phyloP scores from a whole-genome alignment of 2,888 invertebrate species.

The Tanytarsus gracilentus region DNA sequence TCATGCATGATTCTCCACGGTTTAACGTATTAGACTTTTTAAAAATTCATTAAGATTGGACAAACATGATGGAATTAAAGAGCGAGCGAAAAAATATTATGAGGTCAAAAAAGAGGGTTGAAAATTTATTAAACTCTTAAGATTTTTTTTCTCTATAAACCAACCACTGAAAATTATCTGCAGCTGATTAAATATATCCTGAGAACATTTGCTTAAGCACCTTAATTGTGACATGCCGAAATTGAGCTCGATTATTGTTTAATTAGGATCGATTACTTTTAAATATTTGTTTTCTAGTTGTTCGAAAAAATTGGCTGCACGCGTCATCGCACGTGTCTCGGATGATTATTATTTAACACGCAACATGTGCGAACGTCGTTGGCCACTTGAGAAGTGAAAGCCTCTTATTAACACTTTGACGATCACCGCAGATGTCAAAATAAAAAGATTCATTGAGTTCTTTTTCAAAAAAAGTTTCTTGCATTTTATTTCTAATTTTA shows the following conservation, averaged over 20 bases:
- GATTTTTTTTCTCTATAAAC: no score
- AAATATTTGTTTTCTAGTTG: neutral
- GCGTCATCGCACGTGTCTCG: neutral
- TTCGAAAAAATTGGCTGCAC: conserved; percentile 5
- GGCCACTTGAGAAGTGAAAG: neutral
- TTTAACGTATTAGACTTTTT: neutral
- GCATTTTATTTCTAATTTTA: neutral
- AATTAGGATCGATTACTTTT: conserved; percentile 14
- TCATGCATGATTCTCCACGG: conserved; percentile 24
- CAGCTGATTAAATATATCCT: conserved; percentile 18
- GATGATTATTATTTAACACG: neutral
- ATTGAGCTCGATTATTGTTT: conserved; percentile 18
- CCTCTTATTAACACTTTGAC: neutral
- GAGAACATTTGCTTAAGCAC: conserved; percentile 13
- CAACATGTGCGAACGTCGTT: neutral
- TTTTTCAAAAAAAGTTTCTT: neutral
- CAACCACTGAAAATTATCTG: neutral
- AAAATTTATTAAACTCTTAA: no score
- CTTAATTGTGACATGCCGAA: neutral
- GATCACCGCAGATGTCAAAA: neutral
- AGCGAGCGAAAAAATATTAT: no score
- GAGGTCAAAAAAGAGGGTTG: no score
- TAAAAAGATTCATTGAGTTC: neutral
- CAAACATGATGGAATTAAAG: no score
- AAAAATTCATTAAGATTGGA: conserved; percentile 12